Conservation (phyloP, 2,797 vertebrate species). For the Megaceryle alcyon region DNA sequence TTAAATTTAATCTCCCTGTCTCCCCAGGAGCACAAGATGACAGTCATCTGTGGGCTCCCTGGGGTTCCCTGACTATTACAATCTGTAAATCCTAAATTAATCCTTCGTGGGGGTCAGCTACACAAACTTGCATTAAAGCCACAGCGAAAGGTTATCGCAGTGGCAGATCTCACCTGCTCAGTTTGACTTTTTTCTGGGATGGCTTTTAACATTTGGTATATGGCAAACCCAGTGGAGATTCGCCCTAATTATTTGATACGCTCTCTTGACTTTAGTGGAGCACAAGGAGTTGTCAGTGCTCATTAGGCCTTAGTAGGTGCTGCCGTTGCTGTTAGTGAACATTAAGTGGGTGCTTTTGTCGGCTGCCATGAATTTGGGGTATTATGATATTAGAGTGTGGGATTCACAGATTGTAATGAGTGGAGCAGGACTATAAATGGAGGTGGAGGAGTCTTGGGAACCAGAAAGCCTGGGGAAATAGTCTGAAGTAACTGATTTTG, state of each 20-base stretch:
- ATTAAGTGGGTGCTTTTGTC: background rate
- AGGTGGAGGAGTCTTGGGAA: background rate
- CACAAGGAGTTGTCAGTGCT: background rate
- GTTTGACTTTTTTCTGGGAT: background rate
- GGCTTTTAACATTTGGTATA: slow-evolving; percentile 12
- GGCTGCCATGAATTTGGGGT: background rate
- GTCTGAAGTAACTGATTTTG: background rate
- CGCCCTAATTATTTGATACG: background rate
- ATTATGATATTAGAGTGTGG: background rate
- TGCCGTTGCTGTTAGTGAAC: background rate
- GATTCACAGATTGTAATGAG: background rate
- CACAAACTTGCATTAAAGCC: background rate
- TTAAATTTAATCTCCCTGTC: background rate
- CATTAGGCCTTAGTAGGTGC: background rate
- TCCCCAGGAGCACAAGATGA: background rate
- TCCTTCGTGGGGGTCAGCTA: background rate
- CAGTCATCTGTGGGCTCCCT: background rate
- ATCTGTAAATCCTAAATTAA: slow-evolving; percentile 28
- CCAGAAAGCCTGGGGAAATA: background rate
- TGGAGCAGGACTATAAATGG: background rate
- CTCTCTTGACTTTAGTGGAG: background rate
- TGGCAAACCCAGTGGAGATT: slow-evolving; percentile 13
- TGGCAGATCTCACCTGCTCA: slow-evolving; percentile 20
- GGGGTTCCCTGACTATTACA: background rate
- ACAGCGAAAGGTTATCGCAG: background rate